These are phyloP conservation scores for Zaprionus ornatus DNA, from an alignment of 1,140 invertebrate genomes.

Conservation along the genomic window DNA sequence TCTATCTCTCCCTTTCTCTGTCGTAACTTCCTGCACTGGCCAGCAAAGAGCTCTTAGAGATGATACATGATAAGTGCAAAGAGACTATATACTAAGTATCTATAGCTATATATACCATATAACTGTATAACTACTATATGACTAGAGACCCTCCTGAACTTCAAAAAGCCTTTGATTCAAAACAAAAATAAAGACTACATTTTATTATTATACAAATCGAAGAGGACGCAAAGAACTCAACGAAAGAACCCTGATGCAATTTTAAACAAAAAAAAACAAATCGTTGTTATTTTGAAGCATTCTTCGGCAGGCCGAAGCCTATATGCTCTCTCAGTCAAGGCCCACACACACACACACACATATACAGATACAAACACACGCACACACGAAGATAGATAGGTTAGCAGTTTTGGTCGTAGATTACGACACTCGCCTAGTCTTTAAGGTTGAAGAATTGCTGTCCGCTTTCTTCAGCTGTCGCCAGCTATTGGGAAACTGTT, in stretches of 20 bases:
- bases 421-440: background rate
- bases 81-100: conserved; percentile 35
- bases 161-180: conserved; percentile 54
- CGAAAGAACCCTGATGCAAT: conserved; percentile 23
- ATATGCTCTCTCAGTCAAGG: conserved; percentile 51
- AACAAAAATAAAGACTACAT: conserved; percentile 45
- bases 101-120: conserved; percentile 17
- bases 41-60: conserved; percentile 21
- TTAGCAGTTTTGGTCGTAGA: conserved; percentile 7
- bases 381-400: conserved; percentile 12
- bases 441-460: conserved; percentile 1
- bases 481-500: background rate
- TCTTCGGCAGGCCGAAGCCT: conserved; percentile 73
- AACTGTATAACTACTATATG: conserved; percentile 29
- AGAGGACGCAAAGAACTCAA: conserved; percentile 6
- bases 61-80: conserved; percentile 26
- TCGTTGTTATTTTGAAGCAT: conserved; percentile 37
- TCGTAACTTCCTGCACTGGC: conserved; percentile 10
- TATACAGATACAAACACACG: background rate
- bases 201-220: conserved; percentile 34
- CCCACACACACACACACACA: conserved; percentile 10
- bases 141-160: conserved; percentile 52
- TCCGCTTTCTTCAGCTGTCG: background rate
- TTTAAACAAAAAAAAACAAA: conserved; percentile 25
- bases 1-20: background rate